Base-by-base conservation (phyloP, 2,797 vertebrate species). In the Macropodus opercularis region DNA sequence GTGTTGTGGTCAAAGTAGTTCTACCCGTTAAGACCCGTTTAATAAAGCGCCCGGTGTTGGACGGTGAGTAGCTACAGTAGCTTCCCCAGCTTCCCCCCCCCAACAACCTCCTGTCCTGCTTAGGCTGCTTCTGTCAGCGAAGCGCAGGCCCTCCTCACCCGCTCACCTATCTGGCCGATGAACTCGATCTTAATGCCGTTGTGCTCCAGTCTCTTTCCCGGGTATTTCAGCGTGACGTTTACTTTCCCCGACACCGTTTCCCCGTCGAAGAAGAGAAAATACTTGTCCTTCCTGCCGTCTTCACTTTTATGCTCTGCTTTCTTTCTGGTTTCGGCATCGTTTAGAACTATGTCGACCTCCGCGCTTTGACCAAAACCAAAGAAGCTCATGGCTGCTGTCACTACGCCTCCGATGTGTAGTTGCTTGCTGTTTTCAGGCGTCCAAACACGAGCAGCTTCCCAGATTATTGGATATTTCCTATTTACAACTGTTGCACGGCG, bases 151-250 rank as follows among this genome's bases (percentile, higher is more conserved):
- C 15, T 40, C 54, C 15, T 40, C 54, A 22, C 41, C 51, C n/a
- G 64, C 95, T 96, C 86, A 98, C 96, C 96, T 42, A 98, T 98
- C 89, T 96, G 96, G 2, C 97, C 96, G 48, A 98, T 91, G 76
- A 98, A 98, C 74, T 98, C 96, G 24, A 98, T 92, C 85, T 98
- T 98, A 89, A 98, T 94, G 73, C 97, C 96, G 69, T 94, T 95
- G 84, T 98, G 96, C 79, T 98, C 96, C 69, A 98, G 93, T 55
- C 94, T 92, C 87, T 96, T 95, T 47, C 95, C 96, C 7, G 95
- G 95, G 72, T 94, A 94, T 77, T 96, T 96, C 27, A 98, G 94
- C 2, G 93, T 94, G 8, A 98, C 93, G 72, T 91, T 94, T 60
- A 96, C 93, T 87, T 94, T 92, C 1, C 96, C 96, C 2, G 94